Percentiles rank a stretch among this genome's conserved stretches.
Evolutionary conservation across 2,113 vertebrate genomes (phyloP).

Genomic region (Noturus placidus): DNA sequence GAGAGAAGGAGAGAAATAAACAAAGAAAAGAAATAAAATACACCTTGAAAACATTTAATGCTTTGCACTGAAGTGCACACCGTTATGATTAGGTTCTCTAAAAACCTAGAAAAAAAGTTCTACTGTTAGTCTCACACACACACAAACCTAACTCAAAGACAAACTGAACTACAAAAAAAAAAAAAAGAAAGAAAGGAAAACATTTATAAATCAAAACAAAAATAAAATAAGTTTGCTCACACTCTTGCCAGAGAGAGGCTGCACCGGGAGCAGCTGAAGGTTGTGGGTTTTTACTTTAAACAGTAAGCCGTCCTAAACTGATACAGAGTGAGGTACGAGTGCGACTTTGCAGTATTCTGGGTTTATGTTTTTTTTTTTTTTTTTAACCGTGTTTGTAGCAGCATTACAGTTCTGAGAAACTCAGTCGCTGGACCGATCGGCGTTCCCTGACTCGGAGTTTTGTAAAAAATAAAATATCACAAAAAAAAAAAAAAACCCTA

Average conservation of each 20-base stretch:
- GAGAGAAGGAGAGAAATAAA: background rate
- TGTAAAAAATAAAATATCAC: constrained; percentile 45
- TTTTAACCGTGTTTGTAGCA: constrained; percentile 75
- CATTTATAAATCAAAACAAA: constrained; percentile 31
- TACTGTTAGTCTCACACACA: constrained; percentile 7
- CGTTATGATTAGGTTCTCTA: background rate
- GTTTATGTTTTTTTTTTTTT: constrained; percentile 50
- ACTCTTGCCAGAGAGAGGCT: constrained; percentile 60
- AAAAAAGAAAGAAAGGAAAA: background rate
- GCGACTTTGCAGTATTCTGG: constrained; percentile 75
- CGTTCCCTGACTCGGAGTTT: constrained; percentile 73
- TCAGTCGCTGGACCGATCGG: constrained; percentile 69
- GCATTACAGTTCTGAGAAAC: constrained; percentile 72
- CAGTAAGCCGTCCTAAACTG: constrained; percentile 56
- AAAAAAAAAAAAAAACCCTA: constrained; percentile 45
- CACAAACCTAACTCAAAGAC: background rate
- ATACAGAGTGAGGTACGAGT: constrained; percentile 75
- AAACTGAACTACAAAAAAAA: constrained; percentile 34
- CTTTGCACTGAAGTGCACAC: constrained; percentile 18
- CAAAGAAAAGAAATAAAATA: background rate
- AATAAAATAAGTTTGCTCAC: constrained; percentile 23
- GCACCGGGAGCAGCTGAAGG: constrained; percentile 69
- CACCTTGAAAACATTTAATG: background rate
- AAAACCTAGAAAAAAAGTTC: background rate
- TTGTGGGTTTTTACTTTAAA: background rate